Conservation (phyloP, 2,113 vertebrate species). For the Podiceps cristatus region DNA sequence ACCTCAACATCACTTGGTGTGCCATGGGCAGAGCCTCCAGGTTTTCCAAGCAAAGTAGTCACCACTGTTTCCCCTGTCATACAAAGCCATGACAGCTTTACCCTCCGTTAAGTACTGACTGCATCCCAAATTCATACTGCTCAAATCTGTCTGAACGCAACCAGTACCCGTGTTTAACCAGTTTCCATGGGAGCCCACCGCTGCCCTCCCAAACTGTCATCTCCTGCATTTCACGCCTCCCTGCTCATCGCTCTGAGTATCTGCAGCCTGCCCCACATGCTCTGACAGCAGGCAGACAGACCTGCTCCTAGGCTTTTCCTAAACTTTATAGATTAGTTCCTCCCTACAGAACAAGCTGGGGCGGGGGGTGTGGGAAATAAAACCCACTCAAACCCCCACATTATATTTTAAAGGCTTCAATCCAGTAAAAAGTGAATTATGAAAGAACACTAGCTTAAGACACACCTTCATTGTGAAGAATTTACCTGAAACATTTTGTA, state of each 20-base stretch:
- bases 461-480: neutral
- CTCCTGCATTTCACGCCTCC: neutral
- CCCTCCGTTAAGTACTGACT: neutral
- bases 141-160: neutral
- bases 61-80: neutral
- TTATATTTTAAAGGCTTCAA: neutral
- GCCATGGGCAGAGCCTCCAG: neutral
- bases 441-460: neutral
- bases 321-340: neutral
- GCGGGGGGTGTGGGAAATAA: neutral
- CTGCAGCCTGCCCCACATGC: neutral
- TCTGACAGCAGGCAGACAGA: neutral
- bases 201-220: neutral
- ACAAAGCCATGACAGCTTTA: neutral
- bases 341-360: neutral
- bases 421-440: neutral
- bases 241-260: neutral
- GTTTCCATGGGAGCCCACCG: neutral
- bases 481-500: constrained; percentile 9
- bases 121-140: neutral
- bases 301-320: neutral
- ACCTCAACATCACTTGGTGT: neutral
- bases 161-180: neutral
- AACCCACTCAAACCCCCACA: rapidly evolving
- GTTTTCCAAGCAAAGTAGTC: neutral